These are phyloP conservation scores for Melieria crassipennis DNA, from an alignment of 2,888 invertebrate species.

Conservation along the genomic window DNA sequence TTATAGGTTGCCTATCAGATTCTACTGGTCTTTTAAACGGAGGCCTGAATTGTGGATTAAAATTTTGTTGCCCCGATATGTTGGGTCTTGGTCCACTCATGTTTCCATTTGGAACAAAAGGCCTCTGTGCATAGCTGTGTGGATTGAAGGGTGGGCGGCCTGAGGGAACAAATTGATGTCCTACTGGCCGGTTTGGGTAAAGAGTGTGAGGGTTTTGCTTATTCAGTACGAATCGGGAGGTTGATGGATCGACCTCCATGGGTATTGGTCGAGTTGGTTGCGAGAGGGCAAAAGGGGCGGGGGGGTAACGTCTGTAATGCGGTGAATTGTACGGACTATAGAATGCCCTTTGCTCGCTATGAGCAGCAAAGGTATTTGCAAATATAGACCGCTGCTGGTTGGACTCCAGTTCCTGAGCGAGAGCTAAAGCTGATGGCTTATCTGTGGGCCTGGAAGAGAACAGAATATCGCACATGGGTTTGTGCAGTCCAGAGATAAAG, in stretches of 20 bases:
- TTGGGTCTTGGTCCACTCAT: too few species aligned
- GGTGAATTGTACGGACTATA: conserved; percentile 12
- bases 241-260: conserved; percentile 28
- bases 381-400: conserved; percentile 29
- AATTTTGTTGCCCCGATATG: too few species aligned
- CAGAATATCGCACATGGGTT: conserved; percentile 32
- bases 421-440: conserved; percentile 31
- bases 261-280: conserved; percentile 10
- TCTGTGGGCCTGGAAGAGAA: conserved; percentile 35
- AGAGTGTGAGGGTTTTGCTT: not conserved
- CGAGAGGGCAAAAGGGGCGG: not conserved
- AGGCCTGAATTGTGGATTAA: too few species aligned
- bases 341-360: not conserved
- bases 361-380: conserved; percentile 14
- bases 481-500: conserved; percentile 33
- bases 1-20: not conserved
- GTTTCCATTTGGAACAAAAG: too few species aligned
- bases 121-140: not conserved
- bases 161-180: not conserved
- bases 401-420: conserved; percentile 31
- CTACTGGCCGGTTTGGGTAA: not conserved
- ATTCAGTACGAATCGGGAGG: not conserved
- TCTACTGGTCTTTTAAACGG: not conserved
- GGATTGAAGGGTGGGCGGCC: not conserved
- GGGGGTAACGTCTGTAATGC: conserved; percentile 10